Percentiles rank a stretch among this genome's conserved stretches.
Conservation (phyloP, 2,888 invertebrate genomes). For the Callinectes sapidus region DNA sequence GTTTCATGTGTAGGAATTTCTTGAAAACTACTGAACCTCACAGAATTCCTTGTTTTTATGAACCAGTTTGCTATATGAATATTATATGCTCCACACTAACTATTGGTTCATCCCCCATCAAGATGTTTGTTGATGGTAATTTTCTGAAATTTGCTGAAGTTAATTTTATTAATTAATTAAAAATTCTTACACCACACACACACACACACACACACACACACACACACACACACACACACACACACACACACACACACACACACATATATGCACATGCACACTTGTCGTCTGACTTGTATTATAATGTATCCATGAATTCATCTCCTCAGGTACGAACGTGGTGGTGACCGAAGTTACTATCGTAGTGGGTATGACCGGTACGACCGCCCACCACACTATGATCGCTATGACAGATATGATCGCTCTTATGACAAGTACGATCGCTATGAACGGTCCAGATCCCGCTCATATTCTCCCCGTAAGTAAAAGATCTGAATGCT, state of each 20-base stretch:
- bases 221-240: no score
- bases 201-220: no score
- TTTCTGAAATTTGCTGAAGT: not conserved
- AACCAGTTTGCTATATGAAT: not conserved
- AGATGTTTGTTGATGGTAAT: not conserved
- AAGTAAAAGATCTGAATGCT: constrained; percentile 41
- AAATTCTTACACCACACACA: not conserved
- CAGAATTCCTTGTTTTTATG: not conserved
- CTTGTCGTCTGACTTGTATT: not conserved
- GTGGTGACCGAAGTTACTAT: constrained; percentile 59
- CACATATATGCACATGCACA: not conserved
- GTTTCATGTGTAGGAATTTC: not conserved
- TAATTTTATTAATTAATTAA: not conserved
- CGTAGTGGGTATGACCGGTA: constrained; percentile 50
- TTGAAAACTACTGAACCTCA: not conserved
- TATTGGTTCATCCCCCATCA: not conserved
- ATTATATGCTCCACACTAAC: not conserved
- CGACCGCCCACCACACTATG: constrained; percentile 55
- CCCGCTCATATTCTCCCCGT: constrained; percentile 65
- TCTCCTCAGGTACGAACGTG: constrained; percentile 58
- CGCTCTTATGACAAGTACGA: constrained; percentile 66
- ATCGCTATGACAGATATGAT: constrained; percentile 62
- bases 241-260: no score
- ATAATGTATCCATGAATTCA: not conserved
- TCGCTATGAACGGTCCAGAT: constrained; percentile 65